Evolutionary conservation across 1,140 invertebrate genomes (phyloP), one percentile per base, ranked within the genome.

Genomic region (Melanaphis sacchari): DNA sequence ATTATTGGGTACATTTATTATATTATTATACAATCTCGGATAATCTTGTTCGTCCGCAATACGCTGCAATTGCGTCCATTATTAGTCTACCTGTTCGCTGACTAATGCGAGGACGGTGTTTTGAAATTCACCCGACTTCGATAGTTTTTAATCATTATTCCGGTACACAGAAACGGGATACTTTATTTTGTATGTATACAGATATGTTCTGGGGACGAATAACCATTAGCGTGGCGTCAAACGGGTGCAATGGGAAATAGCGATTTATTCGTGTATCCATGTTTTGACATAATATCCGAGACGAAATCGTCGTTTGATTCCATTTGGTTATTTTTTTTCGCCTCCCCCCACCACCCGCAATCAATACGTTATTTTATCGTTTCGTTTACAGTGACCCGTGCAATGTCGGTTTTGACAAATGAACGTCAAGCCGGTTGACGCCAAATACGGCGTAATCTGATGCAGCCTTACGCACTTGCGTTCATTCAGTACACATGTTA

Each of bases 381-480:
- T 38, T 43, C 43, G 66, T 31, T 66, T 36, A 59, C 21, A 31
- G 21, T 26, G n/a, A 76, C 66, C 91, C 31, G 76, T 38, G 90
- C 66, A 82, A 84, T 84, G 91, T 93, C 76, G 91, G n/a, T 54
- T 93, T 85, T 93, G 91, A 93, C 91, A 93, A 93, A 93, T 93
- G 21, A 93, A 76, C 24, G 66, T 36, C 90, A 31, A 41, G 26
- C 43, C 90, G n/a, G 5, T 36, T 40, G 91, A 93, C 91, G 91
- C 91, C 91, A 93, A 84, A 84, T 43, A 49, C 66, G 91, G 91
- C 91, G 91, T 93, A 93, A 93, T 93, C 91, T 93, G 91, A 93
- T 93, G 91, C 91, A 93, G 81, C 91, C 46, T 26, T 52, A 52
- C 81, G 76, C 46, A n/a, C 36, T 6, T n/a, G 43, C 22, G 41